Percentiles rank a stretch among this genome's conserved stretches.
These are phyloP conservation scores for Microctonus hyperodae DNA, from an alignment of 2,888 invertebrate genomes.

Conservation along the genomic window DNA sequence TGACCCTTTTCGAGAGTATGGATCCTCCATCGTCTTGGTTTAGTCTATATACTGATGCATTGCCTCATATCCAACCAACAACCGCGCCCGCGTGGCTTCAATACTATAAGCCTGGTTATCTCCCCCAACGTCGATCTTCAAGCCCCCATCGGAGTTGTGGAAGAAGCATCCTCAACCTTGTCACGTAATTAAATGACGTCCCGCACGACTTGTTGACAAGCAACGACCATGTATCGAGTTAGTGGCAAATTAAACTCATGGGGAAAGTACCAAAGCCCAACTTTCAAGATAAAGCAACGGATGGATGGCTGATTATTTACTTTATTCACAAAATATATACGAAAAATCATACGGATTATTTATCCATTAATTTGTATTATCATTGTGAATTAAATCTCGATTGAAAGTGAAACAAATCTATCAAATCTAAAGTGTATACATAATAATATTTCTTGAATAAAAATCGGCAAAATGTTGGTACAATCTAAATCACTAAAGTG, in stretches of 20 bases:
- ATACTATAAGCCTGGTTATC: neutral
- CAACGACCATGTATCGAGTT: conserved; percentile 54
- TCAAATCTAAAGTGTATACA: too few species aligned
- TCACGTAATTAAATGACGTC: conserved; percentile 58
- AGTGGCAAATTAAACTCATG: conserved; percentile 45
- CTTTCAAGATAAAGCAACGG: neutral
- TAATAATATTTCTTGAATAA: too few species aligned
- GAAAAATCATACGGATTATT: too few species aligned
- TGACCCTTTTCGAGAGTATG: conserved; percentile 5
- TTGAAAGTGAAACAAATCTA: too few species aligned
- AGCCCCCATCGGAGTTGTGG: conserved; percentile 1
- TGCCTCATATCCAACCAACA: neutral
- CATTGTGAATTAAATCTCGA: too few species aligned
- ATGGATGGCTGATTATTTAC: too few species aligned
- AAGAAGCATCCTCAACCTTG: conserved; percentile 39
- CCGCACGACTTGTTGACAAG: conserved; percentile 53
- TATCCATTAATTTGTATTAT: too few species aligned
- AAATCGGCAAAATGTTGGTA: too few species aligned
- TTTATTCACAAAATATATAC: too few species aligned
- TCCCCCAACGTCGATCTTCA: conserved; percentile 8
- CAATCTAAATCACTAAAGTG: neutral
- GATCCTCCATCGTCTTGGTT: conserved; percentile 10
- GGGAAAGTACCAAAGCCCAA: neutral
- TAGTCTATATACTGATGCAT: neutral
- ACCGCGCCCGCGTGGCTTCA: neutral